Percentiles rank a stretch among this genome's conserved stretches.
Evolutionary conservation across 2,888 invertebrate genomes (phyloP).

Genomic region (Ectropis crepuscularia): DNA sequence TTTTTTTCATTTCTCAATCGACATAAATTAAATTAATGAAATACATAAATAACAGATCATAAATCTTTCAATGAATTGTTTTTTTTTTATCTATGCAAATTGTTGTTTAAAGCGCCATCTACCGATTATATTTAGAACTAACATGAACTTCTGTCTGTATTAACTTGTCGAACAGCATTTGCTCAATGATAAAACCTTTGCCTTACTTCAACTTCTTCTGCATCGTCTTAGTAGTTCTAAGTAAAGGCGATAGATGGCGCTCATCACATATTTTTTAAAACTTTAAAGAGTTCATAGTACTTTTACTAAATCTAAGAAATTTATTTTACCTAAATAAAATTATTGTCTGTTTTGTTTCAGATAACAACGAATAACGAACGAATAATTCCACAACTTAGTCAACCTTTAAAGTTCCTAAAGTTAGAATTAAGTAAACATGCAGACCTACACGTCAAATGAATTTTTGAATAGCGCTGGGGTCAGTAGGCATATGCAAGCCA

Average conservation of each 20-base stretch:
- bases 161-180: too few species aligned
- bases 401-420: constrained; percentile 74
- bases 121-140: neutral
- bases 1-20: too few species aligned
- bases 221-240: neutral
- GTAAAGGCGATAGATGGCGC: neutral
- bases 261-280: too few species aligned
- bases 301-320: too few species aligned
- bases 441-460: constrained; percentile 79
- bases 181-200: too few species aligned
- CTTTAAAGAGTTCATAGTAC: too few species aligned
- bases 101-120: constrained; percentile 15
- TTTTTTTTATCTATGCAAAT: too few species aligned
- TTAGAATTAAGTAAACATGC: constrained; percentile 59
- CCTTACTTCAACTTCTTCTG: neutral
- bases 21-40: neutral
- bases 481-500: constrained; percentile 79
- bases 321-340: too few species aligned
- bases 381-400: constrained; percentile 81
- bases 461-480: constrained; percentile 79
- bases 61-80: too few species aligned
- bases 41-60: too few species aligned
- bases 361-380: constrained; percentile 60
- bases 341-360: constrained; percentile 70
- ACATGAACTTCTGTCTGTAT: neutral